Percentiles rank a stretch among this genome's conserved stretches.
These are phyloP conservation scores for Volucella zonaria DNA, from an alignment of 2,888 invertebrate genomes.

Conservation along the genomic window DNA sequence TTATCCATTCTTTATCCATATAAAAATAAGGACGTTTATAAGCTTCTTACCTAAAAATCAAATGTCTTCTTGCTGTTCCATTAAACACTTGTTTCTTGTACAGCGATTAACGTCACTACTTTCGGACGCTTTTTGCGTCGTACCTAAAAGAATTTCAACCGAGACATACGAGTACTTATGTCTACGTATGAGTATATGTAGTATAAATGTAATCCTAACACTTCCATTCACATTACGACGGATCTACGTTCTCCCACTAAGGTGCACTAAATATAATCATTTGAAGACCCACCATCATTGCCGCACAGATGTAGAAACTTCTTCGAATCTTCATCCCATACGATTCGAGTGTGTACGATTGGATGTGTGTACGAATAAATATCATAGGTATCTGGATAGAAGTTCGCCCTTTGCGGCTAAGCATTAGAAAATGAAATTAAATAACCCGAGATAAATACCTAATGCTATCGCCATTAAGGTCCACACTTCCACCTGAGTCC, in stretches of 20 bases:
- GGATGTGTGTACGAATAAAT: not conserved
- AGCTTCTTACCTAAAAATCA: too few species aligned
- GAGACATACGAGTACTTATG: not conserved
- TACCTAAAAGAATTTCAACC: not conserved
- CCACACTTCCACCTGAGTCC: constrained; percentile 68
- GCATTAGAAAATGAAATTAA: constrained; percentile 71
- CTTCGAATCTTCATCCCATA: constrained; percentile 3
- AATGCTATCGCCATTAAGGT: constrained; percentile 67
- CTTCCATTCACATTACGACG: constrained; percentile 36
- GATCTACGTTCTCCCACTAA: not conserved
- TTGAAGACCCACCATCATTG: constrained; percentile 20
- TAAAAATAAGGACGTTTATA: too few species aligned
- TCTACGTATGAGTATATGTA: not conserved
- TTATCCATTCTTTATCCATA: too few species aligned
- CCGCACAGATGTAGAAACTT: constrained; percentile 43
- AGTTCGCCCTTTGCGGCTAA: constrained; percentile 48
- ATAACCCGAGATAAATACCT: constrained; percentile 71
- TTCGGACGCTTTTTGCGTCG: constrained; percentile 7
- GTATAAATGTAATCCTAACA: constrained; percentile 18
- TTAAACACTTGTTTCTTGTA: constrained; percentile 27
- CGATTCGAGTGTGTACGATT: not conserved
- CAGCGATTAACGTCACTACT: constrained; percentile 44
- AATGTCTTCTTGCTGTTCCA: constrained; percentile 1
- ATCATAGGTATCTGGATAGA: constrained; percentile 33
- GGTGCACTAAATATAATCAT: constrained; percentile 30